These are phyloP conservation scores for Dallia pectoralis DNA, from an alignment of 2,797 vertebrate genomes.

Conservation along the genomic window DNA sequence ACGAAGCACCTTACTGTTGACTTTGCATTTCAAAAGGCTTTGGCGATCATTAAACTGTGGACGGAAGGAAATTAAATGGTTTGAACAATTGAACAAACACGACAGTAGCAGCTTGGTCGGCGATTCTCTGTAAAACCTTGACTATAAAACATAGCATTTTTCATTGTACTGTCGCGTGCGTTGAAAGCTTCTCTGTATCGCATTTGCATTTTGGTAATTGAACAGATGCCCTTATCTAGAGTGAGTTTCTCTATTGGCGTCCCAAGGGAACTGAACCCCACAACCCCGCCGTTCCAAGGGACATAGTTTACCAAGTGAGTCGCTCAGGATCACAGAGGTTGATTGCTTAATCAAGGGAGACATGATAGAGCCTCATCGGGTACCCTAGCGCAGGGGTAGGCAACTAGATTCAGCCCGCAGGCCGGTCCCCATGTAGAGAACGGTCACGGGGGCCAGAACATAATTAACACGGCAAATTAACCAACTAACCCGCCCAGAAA, in stretches of 20 bases:
- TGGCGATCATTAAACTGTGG: conserved; percentile 39
- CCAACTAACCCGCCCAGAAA: no score
- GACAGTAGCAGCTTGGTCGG: conserved; percentile 40
- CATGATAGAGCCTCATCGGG: conserved; percentile 6
- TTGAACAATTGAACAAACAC: conserved; percentile 46
- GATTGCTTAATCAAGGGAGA: conserved; percentile 23
- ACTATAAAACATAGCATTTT: conserved; percentile 30
- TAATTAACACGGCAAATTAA: no score
- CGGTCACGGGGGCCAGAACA: no score
- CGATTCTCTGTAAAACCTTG: conserved; percentile 32
- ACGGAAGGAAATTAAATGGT: conserved; percentile 48
- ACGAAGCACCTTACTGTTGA: conserved; percentile 33
- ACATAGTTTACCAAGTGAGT: no score
- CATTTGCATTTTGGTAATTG: no score
- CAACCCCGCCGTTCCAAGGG: no score
- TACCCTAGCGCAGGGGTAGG: not conserved
- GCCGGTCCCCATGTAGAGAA: no score
- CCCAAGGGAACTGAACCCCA: no score
- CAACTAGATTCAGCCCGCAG: no score
- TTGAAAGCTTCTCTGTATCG: conserved; percentile 14
- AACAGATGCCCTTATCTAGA: no score
- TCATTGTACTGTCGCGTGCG: conserved; percentile 22
- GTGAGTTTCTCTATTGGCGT: no score
- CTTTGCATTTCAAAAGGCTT: conserved; percentile 44
- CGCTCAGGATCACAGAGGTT: no score